Conservation (phyloP, 2,888 invertebrate genomes). For the Orthosia gracilis region DNA sequence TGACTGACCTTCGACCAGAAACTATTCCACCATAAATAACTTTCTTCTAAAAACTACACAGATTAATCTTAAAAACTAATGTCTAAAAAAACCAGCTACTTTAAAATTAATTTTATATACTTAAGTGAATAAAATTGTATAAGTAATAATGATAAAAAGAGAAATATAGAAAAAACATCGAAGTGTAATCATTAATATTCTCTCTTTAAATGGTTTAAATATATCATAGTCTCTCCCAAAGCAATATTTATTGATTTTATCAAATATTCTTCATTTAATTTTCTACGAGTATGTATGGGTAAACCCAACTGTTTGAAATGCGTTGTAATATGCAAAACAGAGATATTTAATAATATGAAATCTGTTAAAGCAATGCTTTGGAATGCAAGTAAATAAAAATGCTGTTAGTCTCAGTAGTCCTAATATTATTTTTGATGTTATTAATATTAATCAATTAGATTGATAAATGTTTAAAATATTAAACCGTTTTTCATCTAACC, state of each 20-base stretch:
- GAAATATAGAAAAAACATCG: slow-evolving; percentile 32
- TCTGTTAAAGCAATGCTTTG: slow-evolving; percentile 18
- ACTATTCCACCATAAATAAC: slow-evolving; percentile 38
- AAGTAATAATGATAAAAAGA: slow-evolving; percentile 9
- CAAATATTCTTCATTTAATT: slow-evolving; percentile 18
- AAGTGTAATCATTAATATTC: slow-evolving; percentile 48
- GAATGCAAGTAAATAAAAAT: slow-evolving; percentile 45
- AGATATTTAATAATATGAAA: slow-evolving; percentile 41
- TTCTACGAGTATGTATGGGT: slow-evolving; percentile 44
- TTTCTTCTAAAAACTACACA: slow-evolving; percentile 31
- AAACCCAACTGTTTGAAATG: slow-evolving; percentile 54
- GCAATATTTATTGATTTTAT: neutral
- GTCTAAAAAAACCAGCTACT: slow-evolving; percentile 21
- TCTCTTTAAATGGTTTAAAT: slow-evolving; percentile 40
- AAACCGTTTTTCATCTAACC: neutral
- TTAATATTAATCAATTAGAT: slow-evolving; percentile 1
- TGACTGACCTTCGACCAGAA: slow-evolving; percentile 34
- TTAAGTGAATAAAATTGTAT: too few species aligned
- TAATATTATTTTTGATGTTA: slow-evolving; percentile 27
- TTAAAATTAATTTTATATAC: neutral
- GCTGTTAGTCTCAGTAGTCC: slow-evolving; percentile 6
- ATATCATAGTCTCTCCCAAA: slow-evolving; percentile 32
- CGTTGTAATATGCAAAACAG: slow-evolving; percentile 61
- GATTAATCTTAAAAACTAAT: slow-evolving; percentile 34
- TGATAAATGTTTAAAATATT: neutral